phyloP scores from a whole-genome alignment of 2,888 invertebrate genomes.

The Gryllus longicercus region DNA sequence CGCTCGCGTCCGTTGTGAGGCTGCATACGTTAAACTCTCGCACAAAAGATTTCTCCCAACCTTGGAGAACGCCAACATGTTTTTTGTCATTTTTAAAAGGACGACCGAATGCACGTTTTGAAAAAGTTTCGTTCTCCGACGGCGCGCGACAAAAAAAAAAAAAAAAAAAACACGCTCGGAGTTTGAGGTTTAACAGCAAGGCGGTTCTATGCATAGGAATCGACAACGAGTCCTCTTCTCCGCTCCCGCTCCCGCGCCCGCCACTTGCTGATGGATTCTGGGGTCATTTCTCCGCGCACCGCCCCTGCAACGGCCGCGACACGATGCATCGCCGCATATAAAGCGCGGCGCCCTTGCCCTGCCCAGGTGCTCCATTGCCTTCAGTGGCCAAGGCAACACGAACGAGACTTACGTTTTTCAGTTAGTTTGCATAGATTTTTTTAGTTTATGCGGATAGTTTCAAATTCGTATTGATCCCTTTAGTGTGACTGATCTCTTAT shows the following conservation, averaged over 20 bases:
- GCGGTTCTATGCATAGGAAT: neutral
- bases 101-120: slow-evolving; percentile 17
- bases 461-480: no score
- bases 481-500: no score
- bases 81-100: slow-evolving; percentile 17
- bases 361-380: no score
- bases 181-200: slow-evolving; percentile 17
- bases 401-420: no score
- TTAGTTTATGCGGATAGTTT: no score
- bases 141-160: neutral
- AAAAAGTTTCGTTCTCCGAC: neutral
- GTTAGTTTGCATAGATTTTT: no score
- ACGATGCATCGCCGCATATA: neutral
- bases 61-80: neutral
- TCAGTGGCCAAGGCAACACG: no score
- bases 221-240: neutral
- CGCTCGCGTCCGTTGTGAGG: neutral
- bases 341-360: no score
- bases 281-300: neutral
- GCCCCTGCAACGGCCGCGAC: neutral
- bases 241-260: no score
- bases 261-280: neutral
- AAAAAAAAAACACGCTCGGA: neutral
- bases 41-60: slow-evolving; percentile 17
- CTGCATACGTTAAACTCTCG: neutral